Evolutionary conservation across 2,113 vertebrate genomes (phyloP).

Genomic region (Caretta caretta): DNA sequence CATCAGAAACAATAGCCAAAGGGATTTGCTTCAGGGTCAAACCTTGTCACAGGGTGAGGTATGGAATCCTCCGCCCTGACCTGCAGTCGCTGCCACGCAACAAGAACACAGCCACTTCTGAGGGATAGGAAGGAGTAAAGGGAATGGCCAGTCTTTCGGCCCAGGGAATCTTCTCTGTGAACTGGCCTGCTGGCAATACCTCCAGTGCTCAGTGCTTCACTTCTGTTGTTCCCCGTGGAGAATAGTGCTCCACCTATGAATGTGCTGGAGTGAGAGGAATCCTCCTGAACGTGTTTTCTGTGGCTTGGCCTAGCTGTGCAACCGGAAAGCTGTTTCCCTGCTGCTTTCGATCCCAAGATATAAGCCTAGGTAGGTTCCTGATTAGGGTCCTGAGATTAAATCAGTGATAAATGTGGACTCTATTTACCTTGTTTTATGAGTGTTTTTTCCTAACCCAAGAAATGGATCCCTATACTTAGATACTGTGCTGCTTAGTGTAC

Average conservation of each 20-base stretch:
- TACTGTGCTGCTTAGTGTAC: background rate
- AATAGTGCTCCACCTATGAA: background rate
- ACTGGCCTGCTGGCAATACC: background rate
- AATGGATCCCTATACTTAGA: background rate
- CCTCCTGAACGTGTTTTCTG: background rate
- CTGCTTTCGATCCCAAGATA: conserved; percentile 4
- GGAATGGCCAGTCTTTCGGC: conserved; percentile 36
- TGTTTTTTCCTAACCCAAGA: background rate
- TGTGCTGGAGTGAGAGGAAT: conserved; percentile 38
- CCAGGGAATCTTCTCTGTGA: accelerated
- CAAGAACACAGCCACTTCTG: background rate
- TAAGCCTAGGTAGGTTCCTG: background rate
- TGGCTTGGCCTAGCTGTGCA: background rate
- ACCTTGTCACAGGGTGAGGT: background rate
- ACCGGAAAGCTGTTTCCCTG: background rate
- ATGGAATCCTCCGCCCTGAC: background rate
- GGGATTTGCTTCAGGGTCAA: background rate
- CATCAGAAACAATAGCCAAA: background rate
- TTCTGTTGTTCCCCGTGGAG: background rate
- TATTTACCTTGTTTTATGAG: background rate
- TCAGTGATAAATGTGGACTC: background rate
- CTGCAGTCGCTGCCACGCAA: background rate
- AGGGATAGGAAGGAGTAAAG: conserved; percentile 37
- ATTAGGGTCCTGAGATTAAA: background rate
- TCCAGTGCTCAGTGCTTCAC: background rate